These are phyloP conservation scores for Acanthopleura granulata DNA, from an alignment of 2,888 invertebrate species.

Conservation along the genomic window DNA sequence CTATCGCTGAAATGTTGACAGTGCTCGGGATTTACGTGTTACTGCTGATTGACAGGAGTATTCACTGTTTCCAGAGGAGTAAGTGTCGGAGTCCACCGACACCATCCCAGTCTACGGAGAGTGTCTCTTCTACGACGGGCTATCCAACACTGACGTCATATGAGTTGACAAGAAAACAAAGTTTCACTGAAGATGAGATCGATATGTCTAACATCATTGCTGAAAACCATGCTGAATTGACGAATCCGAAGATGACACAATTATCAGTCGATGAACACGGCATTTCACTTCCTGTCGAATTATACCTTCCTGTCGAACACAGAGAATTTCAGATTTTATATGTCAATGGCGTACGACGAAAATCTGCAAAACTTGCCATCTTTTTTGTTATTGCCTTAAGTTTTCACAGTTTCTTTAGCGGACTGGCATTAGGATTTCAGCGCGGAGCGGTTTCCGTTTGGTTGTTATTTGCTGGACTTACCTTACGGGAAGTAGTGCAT, in stretches of 20 bases:
- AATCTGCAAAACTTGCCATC: neutral
- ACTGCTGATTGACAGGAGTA: neutral
- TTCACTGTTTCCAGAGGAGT: neutral
- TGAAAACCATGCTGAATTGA: neutral
- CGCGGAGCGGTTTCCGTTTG: neutral
- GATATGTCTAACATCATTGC: slow-evolving; percentile 16
- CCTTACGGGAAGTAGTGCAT: neutral
- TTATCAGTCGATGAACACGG: neutral
- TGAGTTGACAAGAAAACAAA: neutral
- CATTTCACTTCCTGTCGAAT: neutral
- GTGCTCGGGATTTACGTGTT: neutral
- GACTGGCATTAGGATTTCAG: neutral
- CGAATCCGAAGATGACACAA: neutral
- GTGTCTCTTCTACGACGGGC: neutral
- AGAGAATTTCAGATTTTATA: neutral
- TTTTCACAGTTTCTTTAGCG: neutral
- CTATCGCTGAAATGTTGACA: neutral
- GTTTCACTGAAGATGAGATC: neutral
- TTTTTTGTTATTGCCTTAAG: neutral
- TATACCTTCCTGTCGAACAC: neutral
- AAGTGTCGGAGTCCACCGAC: neutral
- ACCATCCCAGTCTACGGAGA: neutral
- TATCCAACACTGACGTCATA: neutral
- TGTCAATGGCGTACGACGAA: neutral
- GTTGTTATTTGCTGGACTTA: neutral